Percentiles rank a stretch among this genome's conserved stretches.
These are phyloP conservation scores for Hypomesus transpacificus DNA, from an alignment of 2,113 vertebrate species.

Conservation along the genomic window DNA sequence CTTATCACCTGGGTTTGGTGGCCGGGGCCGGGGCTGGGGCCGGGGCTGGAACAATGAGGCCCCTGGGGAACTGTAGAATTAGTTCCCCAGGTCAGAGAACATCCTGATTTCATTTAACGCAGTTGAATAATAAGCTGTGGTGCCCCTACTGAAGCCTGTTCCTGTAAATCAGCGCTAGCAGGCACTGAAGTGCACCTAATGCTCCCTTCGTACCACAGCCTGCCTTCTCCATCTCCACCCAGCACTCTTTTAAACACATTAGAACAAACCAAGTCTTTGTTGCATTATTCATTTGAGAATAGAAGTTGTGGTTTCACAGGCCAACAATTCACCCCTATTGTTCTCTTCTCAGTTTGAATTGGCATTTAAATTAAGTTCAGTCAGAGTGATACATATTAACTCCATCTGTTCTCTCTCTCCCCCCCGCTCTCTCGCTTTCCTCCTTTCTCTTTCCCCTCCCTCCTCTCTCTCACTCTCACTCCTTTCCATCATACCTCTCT, in stretches of 20 bases:
- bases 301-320: too few relatives aligned
- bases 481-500: too few relatives aligned
- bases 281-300: too few relatives aligned
- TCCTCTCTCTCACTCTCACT: too few relatives aligned
- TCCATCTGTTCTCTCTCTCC: conserved; percentile 28
- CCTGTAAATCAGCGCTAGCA: conserved; percentile 34
- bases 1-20: conserved; percentile 27
- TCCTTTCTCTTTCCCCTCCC: too few relatives aligned
- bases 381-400: conserved; percentile 29
- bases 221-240: conserved; percentile 36
- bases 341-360: not conserved
- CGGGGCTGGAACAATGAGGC: conserved; percentile 37
- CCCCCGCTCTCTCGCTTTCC: not conserved
- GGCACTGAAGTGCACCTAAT: conserved; percentile 41
- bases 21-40: conserved; percentile 26
- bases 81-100: conserved; percentile 50
- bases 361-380: conserved; percentile 38
- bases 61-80: conserved; percentile 40
- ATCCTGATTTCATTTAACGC: conserved; percentile 62
- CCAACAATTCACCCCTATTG: not conserved
- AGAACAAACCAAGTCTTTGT: conserved; percentile 48
- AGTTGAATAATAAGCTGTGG: conserved; percentile 55
- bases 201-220: conserved; percentile 19
- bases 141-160: conserved; percentile 37
- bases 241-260: conserved; percentile 56